Evolutionary conservation across 2,888 invertebrate species (phyloP).

Genomic region (Phortica okadai): DNA sequence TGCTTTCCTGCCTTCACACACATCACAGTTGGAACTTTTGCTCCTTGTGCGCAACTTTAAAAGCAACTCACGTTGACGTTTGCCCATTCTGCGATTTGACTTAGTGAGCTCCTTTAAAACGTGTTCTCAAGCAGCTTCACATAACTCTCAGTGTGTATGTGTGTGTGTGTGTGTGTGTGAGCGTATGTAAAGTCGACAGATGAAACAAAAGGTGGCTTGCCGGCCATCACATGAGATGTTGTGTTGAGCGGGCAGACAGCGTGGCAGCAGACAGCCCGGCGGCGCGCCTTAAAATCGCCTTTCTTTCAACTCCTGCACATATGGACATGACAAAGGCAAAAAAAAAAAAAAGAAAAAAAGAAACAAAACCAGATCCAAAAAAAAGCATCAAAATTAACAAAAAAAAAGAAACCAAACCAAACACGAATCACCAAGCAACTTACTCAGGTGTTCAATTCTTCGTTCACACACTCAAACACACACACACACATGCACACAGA

Average conservation of each 20-base stretch:
- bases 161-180: background rate
- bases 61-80: too few species aligned
- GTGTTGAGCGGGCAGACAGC: slow-evolving; percentile 2
- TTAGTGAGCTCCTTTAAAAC: slow-evolving; percentile 56
- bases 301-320: background rate
- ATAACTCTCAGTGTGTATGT: background rate
- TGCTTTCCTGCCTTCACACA: too few species aligned
- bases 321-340: slow-evolving; percentile 3
- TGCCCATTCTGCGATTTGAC: slow-evolving; percentile 24
- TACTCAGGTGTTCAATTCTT: slow-evolving; percentile 18
- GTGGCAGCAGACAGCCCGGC: slow-evolving; percentile 20
- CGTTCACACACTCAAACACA: background rate
- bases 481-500: background rate
- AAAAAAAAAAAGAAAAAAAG: background rate
- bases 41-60: too few species aligned
- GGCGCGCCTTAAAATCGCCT: slow-evolving; percentile 21
- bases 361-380: background rate
- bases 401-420: slow-evolving; percentile 14
- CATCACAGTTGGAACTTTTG: too few species aligned
- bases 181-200: slow-evolving; percentile 9
- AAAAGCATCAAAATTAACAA: background rate
- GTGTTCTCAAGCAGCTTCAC: slow-evolving; percentile 46
- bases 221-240: background rate
- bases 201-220: slow-evolving; percentile 8
- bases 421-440: background rate